Evolutionary conservation across 2,888 invertebrate species (phyloP).

Genomic region (Ormyrus labotus): DNA sequence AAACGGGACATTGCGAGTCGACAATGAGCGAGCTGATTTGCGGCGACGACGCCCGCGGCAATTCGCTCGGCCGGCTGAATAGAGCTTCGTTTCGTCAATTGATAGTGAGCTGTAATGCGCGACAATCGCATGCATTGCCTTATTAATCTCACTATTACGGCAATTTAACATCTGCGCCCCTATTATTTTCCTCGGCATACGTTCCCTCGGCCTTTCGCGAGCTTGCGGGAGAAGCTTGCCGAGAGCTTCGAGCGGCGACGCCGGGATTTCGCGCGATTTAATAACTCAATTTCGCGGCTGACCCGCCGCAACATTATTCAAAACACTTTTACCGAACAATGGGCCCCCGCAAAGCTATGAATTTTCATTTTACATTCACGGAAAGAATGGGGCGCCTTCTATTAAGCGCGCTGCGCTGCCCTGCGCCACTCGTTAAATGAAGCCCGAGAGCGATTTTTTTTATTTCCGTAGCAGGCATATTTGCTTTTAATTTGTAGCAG

Average conservation of each 20-base stretch:
- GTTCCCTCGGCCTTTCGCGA: background rate
- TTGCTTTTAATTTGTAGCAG: conserved; percentile 41
- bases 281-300: conserved; percentile 38
- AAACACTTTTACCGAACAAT: conserved; percentile 46
- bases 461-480: conserved; percentile 6
- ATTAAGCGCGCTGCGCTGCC: too few species aligned
- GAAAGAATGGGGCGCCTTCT: background rate
- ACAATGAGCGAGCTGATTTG: conserved; percentile 40
- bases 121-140: conserved; percentile 40
- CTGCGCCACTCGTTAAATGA: conserved; percentile 20
- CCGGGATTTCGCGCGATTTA: conserved; percentile 33
- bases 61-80: conserved; percentile 15
- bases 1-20: conserved; percentile 13
- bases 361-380: conserved; percentile 43
- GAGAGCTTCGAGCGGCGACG: background rate
- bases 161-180: conserved; percentile 3
- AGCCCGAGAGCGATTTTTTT: background rate
- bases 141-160: conserved; percentile 28
- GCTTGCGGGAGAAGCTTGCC: conserved; percentile 3
- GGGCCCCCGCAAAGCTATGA: conserved; percentile 8
- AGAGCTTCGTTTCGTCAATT: conserved; percentile 50
- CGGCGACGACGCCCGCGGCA: conserved; percentile 18
- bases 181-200: conserved; percentile 20
- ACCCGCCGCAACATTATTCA: conserved; percentile 42
- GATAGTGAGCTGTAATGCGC: conserved; percentile 41